phyloP scores from a whole-genome alignment of 1,140 invertebrate genomes.

The Pristionchus pacificus region DNA sequence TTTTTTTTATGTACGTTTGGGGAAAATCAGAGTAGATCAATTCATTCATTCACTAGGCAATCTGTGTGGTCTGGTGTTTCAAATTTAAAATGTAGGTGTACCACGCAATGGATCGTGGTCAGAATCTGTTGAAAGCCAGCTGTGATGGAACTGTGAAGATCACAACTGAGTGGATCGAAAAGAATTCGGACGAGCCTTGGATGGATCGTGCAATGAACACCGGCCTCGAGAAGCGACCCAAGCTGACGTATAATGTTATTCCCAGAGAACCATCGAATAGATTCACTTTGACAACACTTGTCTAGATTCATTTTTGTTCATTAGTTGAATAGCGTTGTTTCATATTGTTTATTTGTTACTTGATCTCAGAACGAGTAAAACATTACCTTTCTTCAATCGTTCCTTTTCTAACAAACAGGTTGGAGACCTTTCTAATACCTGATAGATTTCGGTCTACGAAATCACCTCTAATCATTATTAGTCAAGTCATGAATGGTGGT shows the following conservation, averaged over 20 bases:
- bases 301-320: not conserved
- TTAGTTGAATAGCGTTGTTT: not conserved
- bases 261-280: constrained; percentile 9
- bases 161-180: constrained; percentile 14
- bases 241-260: constrained; percentile 28
- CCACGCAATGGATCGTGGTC: constrained; percentile 32
- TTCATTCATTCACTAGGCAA: no score
- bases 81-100: constrained; percentile 46
- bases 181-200: not conserved
- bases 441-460: no score
- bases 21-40: not conserved
- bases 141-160: constrained; percentile 40
- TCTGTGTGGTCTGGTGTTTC: no score
- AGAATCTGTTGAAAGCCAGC: constrained; percentile 35
- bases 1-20: constrained; percentile 11
- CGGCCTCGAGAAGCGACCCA: constrained; percentile 3
- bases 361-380: not conserved
- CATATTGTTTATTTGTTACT: not conserved
- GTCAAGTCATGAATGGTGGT: not conserved
- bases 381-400: not conserved
- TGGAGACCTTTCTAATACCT: not conserved
- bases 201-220: not conserved
- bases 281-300: constrained; percentile 11
- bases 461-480: not conserved
- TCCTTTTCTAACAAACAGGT: not conserved